These are phyloP conservation scores for Aurelia sp. DNA, from an alignment of 30 jellyfish, hydroid and myxozoan genomes.

Conservation along the genomic window DNA sequence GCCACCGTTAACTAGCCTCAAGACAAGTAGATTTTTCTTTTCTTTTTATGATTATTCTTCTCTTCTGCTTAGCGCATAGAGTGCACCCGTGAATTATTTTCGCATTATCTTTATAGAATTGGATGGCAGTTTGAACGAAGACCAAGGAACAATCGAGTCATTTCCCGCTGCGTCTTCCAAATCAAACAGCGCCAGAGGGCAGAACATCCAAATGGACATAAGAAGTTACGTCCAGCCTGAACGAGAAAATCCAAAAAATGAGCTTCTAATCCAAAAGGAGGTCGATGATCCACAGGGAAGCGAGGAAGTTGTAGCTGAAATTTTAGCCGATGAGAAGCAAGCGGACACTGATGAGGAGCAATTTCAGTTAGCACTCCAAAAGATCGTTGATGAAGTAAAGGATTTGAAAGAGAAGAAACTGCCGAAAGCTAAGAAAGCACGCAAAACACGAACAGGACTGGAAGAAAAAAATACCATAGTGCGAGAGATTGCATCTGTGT, in stretches of 20 bases:
- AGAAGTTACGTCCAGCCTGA: slow-evolving; percentile 45
- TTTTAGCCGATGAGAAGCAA: slow-evolving; percentile 6
- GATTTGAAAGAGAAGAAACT: slow-evolving; percentile 46
- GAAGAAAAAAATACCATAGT: slow-evolving; percentile 33
- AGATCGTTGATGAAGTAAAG: slow-evolving; percentile 33
- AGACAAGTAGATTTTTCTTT: too few species aligned
- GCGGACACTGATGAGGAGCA: slow-evolving; percentile 51
- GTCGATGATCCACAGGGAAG: neutral
- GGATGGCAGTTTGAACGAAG: neutral
- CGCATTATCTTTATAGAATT: neutral
- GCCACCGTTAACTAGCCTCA: too few species aligned
- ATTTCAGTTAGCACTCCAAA: slow-evolving; percentile 28
- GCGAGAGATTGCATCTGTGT: slow-evolving; percentile 46
- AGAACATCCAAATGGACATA: slow-evolving; percentile 63
- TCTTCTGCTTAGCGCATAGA: too few species aligned
- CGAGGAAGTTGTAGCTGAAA: neutral
- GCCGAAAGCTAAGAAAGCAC: slow-evolving; percentile 40
- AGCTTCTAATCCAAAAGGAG: slow-evolving; percentile 18
- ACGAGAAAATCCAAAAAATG: neutral
- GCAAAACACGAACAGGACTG: slow-evolving; percentile 7
- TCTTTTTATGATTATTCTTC: too few species aligned
- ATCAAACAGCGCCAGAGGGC: slow-evolving; percentile 20
- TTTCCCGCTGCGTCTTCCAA: slow-evolving; percentile 44
- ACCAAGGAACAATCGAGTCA: slow-evolving; percentile 10
- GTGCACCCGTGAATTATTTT: neutral